Base-by-base conservation (phyloP, 2,888 invertebrate species). In the Thysanoteuthis rhombus region DNA sequence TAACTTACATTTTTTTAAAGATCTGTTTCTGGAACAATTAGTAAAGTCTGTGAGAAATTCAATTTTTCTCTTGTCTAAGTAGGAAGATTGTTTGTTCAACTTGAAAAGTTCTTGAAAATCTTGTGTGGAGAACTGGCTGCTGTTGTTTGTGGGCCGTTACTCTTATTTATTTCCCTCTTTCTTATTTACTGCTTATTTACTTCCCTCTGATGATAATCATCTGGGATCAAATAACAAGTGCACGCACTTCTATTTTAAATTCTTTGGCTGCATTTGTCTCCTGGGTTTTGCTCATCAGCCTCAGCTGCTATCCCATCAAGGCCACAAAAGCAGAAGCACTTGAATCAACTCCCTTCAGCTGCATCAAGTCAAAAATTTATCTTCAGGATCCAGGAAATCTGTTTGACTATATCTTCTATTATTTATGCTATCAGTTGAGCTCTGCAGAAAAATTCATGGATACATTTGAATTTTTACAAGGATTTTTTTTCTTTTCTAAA, bases 221-320 rank as follows among this genome's bases (percentile, higher is more conserved):
- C n/a, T 75, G 75, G n/a, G 75, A 75, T 75, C 75, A 75, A 75
- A 75, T 75, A 75, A 75, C 75, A 75, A 75, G 75, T 75, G 75
- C 75, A 75, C 75, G 36, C n/a, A 75, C n/a, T 75, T 75, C 75
- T 75, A 75, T 75, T 75, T 75, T n/a, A n/a, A 75, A 75, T 75
- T 75, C 75, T 75, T 75, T 75, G n/a, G 75, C 32, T 32, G 75
- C n/a, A 12, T 75, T 75, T 75, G 75, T 75, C 75, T 75, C 75
- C 4, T 75, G 75, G 75, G 75, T 75, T 75, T n/a, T 75, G 36
- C 75, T 75, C 75, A 75, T 75, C 75, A 28, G 52, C 52, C 25
- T 58, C 32, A n/a, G 58, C 32, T 75, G 75, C 75, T 75, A 75
- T n/a, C 75, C 75, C 75, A 75, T 75, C 75, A 75, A 75, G 75